Evolutionary conservation across 2,888 invertebrate species (phyloP).

Genomic region (Cheilosia scutellata): DNA sequence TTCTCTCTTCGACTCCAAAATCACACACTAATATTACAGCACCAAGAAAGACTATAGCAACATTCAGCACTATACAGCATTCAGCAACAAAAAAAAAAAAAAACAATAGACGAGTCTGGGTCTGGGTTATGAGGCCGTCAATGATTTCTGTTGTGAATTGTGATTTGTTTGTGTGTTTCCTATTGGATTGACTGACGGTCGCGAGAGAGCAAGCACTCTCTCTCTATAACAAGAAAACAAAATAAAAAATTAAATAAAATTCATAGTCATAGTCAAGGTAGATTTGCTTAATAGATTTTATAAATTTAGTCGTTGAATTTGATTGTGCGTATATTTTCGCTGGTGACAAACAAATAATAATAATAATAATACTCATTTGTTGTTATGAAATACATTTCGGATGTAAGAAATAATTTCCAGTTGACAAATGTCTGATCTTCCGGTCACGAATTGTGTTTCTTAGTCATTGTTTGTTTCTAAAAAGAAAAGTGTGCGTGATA

Average conservation of each 20-base stretch:
- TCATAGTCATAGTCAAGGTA: slow-evolving; percentile 75
- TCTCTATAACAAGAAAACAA: slow-evolving; percentile 11
- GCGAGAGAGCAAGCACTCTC: slow-evolving; percentile 13
- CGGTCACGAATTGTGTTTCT: slow-evolving; percentile 45
- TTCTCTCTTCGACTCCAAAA: slow-evolving; percentile 44
- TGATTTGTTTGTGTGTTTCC: slow-evolving; percentile 55
- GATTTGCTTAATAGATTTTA: slow-evolving; percentile 64
- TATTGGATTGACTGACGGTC: slow-evolving; percentile 45
- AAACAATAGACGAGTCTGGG: slow-evolving; percentile 58
- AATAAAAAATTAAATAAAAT: slow-evolving; percentile 32
- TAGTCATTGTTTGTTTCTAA: background rate
- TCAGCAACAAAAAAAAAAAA: slow-evolving; percentile 22
- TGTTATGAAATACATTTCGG: slow-evolving; percentile 49
- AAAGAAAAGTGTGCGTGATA: background rate
- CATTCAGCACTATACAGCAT: background rate
- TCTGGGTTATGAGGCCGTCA: slow-evolving; percentile 62
- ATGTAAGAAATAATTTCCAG: slow-evolving; percentile 32
- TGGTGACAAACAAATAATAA: slow-evolving; percentile 9
- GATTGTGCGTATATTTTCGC: slow-evolving; percentile 47
- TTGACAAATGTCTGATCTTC: slow-evolving; percentile 54
- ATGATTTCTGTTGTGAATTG: slow-evolving; percentile 46
- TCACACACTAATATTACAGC: slow-evolving; percentile 64
- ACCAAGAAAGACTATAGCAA: slow-evolving; percentile 21
- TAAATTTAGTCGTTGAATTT: slow-evolving; percentile 62
- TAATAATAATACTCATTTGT: background rate